phyloP scores from a whole-genome alignment of 2,113 vertebrate genomes.

The Charina bottae region DNA sequence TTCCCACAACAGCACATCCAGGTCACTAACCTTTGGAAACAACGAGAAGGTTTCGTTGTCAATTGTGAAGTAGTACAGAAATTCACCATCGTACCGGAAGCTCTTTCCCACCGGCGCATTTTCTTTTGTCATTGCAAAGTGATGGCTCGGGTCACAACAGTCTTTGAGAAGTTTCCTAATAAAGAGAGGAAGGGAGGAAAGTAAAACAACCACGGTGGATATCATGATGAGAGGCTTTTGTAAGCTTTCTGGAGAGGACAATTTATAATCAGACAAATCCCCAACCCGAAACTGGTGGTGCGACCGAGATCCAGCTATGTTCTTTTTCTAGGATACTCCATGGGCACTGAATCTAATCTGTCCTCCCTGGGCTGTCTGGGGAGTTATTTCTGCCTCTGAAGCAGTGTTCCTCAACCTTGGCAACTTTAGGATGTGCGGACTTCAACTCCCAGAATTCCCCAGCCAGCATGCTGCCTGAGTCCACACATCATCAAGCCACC shows the following conservation, averaged over 20 bases:
- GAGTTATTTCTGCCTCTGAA: not conserved
- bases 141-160: slow-evolving; percentile 86
- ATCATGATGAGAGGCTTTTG: not conserved
- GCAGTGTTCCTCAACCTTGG: no score
- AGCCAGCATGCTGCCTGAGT: no score
- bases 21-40: slow-evolving; percentile 87
- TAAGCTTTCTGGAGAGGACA: not conserved
- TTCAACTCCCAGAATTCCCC: no score
- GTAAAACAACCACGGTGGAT: not conserved
- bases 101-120: slow-evolving; percentile 92
- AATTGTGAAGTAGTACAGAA: slow-evolving; percentile 90
- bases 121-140: slow-evolving; percentile 91
- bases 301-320: not conserved
- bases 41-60: slow-evolving; percentile 89
- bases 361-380: not conserved
- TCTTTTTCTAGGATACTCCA: not conserved
- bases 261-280: not conserved
- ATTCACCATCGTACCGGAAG: slow-evolving; percentile 95
- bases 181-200: slow-evolving; percentile 34
- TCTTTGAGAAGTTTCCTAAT: slow-evolving; percentile 87
- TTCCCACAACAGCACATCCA: not conserved
- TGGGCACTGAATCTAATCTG: not conserved
- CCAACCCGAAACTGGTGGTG: not conserved
- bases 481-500: no score
- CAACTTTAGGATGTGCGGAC: no score